Conservation (phyloP, 2,888 invertebrate genomes). For the Junonia oenone region DNA sequence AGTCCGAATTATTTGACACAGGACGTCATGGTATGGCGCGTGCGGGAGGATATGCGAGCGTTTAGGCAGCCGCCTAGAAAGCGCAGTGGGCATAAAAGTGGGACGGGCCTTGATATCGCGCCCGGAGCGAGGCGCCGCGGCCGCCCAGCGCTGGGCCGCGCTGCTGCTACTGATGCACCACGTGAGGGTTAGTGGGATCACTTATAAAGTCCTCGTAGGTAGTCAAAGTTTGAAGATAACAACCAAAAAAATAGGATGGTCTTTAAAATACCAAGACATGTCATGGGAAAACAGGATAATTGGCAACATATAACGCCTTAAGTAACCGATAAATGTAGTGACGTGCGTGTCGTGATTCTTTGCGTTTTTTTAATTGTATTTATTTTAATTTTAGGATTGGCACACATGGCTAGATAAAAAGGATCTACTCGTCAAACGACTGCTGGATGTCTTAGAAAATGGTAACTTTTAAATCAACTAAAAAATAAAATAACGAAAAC, state of each 20-base stretch:
- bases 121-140: conserved; percentile 22
- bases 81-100: conserved; percentile 30
- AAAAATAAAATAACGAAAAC: no score
- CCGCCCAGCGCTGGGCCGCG: conserved; percentile 86
- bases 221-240: no score
- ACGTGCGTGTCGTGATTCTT: no score
- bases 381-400: conserved; percentile 80
- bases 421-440: conserved; percentile 79
- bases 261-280: no score
- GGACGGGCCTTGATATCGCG: conserved; percentile 12
- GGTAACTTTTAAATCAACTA: conserved; percentile 37
- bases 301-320: no score
- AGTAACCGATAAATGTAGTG: no score
- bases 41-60: conserved; percentile 60
- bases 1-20: no score
- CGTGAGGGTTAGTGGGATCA: conserved; percentile 28
- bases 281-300: no score
- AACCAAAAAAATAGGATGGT: no score
- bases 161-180: conserved; percentile 77
- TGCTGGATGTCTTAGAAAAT: conserved; percentile 51
- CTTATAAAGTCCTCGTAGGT: no score
- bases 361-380: no score
- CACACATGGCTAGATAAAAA: conserved; percentile 84
- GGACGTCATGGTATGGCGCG: conserved; percentile 85
- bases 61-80: no score